Conservation (phyloP, 92 coral and sea anemone species). For the Galaxea fascicularis region DNA sequence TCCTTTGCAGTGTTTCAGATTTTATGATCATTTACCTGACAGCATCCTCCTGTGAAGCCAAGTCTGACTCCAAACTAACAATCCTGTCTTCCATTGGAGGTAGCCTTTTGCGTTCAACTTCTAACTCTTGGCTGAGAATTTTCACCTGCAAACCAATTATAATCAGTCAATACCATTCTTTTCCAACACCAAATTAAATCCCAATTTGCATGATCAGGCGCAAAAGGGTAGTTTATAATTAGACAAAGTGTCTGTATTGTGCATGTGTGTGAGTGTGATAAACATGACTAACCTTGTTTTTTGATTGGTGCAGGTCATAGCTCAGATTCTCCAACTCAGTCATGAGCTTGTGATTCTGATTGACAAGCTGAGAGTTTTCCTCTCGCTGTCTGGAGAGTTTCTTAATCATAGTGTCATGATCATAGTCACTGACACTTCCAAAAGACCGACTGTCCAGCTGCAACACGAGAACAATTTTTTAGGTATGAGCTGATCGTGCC, state of each 20-base stretch:
- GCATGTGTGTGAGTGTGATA: neutral
- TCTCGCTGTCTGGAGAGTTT: conserved; percentile 87
- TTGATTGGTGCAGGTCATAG: conserved; percentile 93
- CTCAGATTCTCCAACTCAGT: conserved; percentile 95
- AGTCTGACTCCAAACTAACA: conserved; percentile 85
- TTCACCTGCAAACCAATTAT: conserved; percentile 69
- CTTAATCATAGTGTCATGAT: conserved; percentile 87
- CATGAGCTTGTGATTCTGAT: conserved; percentile 96
- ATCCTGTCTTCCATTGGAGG: conserved; percentile 93
- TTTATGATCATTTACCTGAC: conserved; percentile 60
- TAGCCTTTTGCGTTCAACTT: conserved; percentile 78
- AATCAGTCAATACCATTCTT: neutral
- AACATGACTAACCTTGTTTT: conserved; percentile 76
- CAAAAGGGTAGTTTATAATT: too few relatives aligned
- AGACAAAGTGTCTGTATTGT: neutral
- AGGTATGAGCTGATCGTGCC: too few relatives aligned
- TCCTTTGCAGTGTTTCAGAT: too few relatives aligned
- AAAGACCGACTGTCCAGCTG: conserved; percentile 77
- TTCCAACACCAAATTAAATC: too few relatives aligned
- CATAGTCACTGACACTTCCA: conserved; percentile 86
- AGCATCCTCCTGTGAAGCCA: conserved; percentile 88
- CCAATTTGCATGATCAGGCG: too few relatives aligned
- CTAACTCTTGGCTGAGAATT: conserved; percentile 78
- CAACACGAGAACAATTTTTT: neutral
- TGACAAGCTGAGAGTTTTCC: conserved; percentile 94